Evolutionary conservation across 1,140 invertebrate species (phyloP), one percentile per base, ranked within the genome.

Genomic region (Platyscapa corneri): DNA sequence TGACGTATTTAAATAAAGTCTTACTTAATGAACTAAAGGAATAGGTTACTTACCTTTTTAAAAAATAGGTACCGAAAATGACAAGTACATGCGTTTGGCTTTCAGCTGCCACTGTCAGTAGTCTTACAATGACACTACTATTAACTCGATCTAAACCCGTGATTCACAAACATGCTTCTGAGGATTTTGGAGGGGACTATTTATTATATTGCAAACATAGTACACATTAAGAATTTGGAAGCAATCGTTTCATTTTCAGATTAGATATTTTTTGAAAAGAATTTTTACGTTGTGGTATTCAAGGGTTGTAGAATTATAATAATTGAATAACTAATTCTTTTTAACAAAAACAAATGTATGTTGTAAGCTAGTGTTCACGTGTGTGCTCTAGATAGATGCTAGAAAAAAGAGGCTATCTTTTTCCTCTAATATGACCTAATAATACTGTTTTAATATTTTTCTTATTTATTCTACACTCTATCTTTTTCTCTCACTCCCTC

Each of bases 81-180:
- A 27, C 3, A 23, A 60, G 56, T 60, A 5, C 14, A 60, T 27
- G 23, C 56, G 56, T 27, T 60, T 60, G 27, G 42, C 64, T 53
- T 74, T 65, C 32, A 30, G 70, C 27, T 6, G 34, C 53, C 16
- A 46, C 82, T 65, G 46, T 49, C 46, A 34, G 20, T 39, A 12
- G n/a, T 20, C 3, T 32, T 53, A 64, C 72, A 83, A 83, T 83
- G 72, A 83, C 46, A 37, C 39, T 56, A 76, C 53, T 75, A 37
- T 42, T 83, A 49, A 37, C 72, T 18, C 27, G 14, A 39, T 12
- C 67, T 56, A 42, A 60, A 74, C 70, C 0, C 27, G 67, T 82
- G 81, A 75, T 82, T 82, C 70, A 37, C 39, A 42, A 74, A 75
- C 70, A 60, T 60, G 32, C 56, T 39, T 16, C 39, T 49, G 8